phyloP scores from a whole-genome alignment of 2,888 invertebrate species.

The Phorcus lineatus region DNA sequence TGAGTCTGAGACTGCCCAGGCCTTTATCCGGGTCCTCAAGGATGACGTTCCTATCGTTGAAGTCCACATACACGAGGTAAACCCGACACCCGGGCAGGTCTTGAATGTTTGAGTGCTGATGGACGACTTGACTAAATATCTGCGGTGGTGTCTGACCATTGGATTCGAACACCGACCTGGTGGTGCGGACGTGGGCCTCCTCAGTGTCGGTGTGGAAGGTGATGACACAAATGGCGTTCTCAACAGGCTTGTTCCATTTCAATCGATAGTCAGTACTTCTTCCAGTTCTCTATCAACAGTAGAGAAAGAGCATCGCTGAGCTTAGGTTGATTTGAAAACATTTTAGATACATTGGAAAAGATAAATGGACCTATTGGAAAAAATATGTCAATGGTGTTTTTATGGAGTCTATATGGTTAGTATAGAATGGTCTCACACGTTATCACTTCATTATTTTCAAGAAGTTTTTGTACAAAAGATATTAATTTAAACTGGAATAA shows the following conservation, averaged over 20 bases:
- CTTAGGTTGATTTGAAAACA: too few relatives aligned
- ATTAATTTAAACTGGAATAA: too few relatives aligned
- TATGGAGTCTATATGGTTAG: too few relatives aligned
- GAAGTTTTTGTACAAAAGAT: too few relatives aligned
- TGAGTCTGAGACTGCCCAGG: constrained; percentile 30
- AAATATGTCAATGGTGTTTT: too few relatives aligned
- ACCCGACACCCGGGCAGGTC: constrained; percentile 13
- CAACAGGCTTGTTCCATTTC: not conserved
- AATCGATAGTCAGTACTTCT: not conserved
- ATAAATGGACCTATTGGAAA: too few relatives aligned
- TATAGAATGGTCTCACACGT: too few relatives aligned
- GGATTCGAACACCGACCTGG: constrained; percentile 10
- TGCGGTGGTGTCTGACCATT: not conserved
- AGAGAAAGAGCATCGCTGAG: too few relatives aligned
- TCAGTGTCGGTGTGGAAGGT: constrained; percentile 6
- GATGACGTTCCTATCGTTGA: constrained; percentile 36
- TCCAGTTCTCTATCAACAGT: too few relatives aligned
- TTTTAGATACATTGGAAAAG: too few relatives aligned
- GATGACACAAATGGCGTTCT: not conserved
- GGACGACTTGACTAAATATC: not conserved
- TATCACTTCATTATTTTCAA: too few relatives aligned
- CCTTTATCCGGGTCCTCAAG: constrained; percentile 35
- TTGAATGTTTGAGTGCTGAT: not conserved
- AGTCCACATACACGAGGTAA: constrained; percentile 36
- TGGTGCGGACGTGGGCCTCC: not conserved